A percentile compares a stretch with the other conserved stretches of the same genome.
phyloP scores from a whole-genome alignment of 2,888 invertebrate species.

The Anthoptus insignis region DNA sequence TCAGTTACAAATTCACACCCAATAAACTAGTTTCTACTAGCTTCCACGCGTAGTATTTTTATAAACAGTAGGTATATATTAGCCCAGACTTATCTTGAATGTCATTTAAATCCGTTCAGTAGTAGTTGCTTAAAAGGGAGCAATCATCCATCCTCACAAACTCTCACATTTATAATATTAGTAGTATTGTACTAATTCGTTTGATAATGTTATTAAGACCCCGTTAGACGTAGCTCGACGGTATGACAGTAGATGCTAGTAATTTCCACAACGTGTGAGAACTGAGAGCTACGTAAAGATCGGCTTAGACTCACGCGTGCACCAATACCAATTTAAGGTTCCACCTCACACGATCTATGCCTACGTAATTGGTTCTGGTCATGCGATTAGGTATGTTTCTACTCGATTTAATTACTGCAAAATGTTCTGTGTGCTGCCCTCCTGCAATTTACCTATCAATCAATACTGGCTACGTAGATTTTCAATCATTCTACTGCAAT shows the following conservation, averaged over 20 bases:
- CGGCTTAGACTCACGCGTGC: slow-evolving; percentile 68
- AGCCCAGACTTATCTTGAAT: too few species aligned
- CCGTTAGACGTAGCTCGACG: slow-evolving; percentile 7
- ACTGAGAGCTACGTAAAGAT: slow-evolving; percentile 37
- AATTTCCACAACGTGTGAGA: slow-evolving; percentile 47
- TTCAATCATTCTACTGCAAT: slow-evolving; percentile 65
- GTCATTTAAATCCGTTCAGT: too few species aligned
- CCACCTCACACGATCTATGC: slow-evolving; percentile 79
- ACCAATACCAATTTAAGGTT: slow-evolving; percentile 75
- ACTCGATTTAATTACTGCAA: slow-evolving; percentile 85
- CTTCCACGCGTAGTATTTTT: too few species aligned
- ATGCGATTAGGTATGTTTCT: slow-evolving; percentile 86
- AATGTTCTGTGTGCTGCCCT: slow-evolving; percentile 84
- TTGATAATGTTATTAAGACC: too few species aligned
- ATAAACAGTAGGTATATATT: too few species aligned
- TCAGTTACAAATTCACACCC: too few species aligned
- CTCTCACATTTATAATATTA: too few species aligned
- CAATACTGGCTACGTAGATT: slow-evolving; percentile 68
- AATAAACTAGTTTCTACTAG: too few species aligned
- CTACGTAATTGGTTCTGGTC: slow-evolving; percentile 85
- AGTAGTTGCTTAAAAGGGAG: too few species aligned
- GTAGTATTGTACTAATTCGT: too few species aligned
- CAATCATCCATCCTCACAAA: too few species aligned
- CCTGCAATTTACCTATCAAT: slow-evolving; percentile 86
- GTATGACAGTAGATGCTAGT: slow-evolving; percentile 28